Percentiles rank a stretch among this genome's conserved stretches.
Conservation (phyloP, 2,113 vertebrate species). For the Megaptera novaeangliae region DNA sequence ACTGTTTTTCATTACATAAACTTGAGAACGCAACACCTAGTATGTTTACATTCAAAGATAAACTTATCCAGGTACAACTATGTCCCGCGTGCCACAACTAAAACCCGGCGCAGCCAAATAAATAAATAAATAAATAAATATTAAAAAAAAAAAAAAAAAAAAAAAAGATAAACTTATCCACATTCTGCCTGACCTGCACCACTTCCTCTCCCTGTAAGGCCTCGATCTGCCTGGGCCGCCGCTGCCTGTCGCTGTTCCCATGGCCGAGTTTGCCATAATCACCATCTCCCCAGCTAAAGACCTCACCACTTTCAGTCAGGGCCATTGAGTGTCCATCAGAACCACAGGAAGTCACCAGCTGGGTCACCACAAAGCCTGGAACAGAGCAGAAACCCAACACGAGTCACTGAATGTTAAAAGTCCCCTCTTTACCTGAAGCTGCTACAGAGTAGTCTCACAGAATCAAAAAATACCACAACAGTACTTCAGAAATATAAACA, state of each 20-base stretch:
- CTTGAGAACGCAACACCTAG: not conserved
- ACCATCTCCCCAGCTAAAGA: constrained; percentile 89
- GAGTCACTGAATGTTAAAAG: not conserved
- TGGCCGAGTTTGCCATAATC: constrained; percentile 89
- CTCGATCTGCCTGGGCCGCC: constrained; percentile 86
- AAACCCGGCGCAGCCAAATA: too few relatives aligned
- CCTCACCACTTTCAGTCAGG: constrained; percentile 87
- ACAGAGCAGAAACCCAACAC: constrained; percentile 28
- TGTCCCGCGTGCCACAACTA: too few relatives aligned
- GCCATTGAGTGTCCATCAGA: constrained; percentile 90
- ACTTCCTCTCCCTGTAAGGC: constrained; percentile 89
- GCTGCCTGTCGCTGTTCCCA: constrained; percentile 86
- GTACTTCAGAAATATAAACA: not conserved
- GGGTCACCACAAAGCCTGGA: constrained; percentile 88
- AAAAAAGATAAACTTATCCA: not conserved
- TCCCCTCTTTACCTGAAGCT: not conserved
- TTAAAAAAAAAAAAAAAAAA: too few relatives aligned
- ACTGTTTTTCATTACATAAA: not conserved
- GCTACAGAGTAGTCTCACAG: not conserved
- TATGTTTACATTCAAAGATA: not conserved
- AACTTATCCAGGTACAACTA: not conserved
- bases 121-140: too few relatives aligned
- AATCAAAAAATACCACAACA: not conserved
- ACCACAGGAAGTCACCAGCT: constrained; percentile 88
- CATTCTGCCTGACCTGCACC: constrained; percentile 80